Conservation (phyloP, 2,797 vertebrate genomes). For the Muscicapa striata region DNA sequence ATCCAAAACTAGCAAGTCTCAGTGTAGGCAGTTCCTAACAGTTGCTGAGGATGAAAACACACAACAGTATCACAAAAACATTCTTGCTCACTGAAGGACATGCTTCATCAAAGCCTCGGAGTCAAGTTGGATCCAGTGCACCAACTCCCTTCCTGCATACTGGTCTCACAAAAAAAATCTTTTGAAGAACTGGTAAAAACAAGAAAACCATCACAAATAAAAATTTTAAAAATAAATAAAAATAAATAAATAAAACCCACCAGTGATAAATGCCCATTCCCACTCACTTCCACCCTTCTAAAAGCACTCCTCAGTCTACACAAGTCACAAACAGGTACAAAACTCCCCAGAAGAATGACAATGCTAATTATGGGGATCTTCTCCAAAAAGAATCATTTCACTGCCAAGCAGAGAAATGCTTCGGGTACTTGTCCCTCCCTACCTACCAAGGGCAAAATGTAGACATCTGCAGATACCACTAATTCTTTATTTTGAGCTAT, state of each 20-base stretch:
- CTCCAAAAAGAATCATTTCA: neutral
- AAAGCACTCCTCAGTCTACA: neutral
- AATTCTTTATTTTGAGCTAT: neutral
- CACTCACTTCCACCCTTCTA: neutral
- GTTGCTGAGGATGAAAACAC: neutral
- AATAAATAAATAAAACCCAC: neutral
- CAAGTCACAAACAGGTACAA: neutral
- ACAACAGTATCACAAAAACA: neutral
- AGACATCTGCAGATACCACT: neutral
- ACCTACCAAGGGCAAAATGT: neutral
- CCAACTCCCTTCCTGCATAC: neutral
- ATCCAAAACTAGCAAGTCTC: neutral
- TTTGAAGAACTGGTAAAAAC: neutral
- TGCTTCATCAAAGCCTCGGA: neutral
- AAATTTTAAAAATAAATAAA: neutral
- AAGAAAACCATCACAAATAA: rapidly evolving
- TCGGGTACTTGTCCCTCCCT: neutral
- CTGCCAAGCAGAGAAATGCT: neutral
- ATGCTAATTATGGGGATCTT: neutral
- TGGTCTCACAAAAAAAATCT: neutral
- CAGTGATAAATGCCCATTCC: neutral
- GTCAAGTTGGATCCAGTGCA: neutral
- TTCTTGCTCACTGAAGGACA: neutral
- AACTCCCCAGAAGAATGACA: neutral
- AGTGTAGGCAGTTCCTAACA: neutral